Evolutionary conservation across 2,113 vertebrate species (phyloP).

Genomic region (Cyphomyrus discorhynchus): DNA sequence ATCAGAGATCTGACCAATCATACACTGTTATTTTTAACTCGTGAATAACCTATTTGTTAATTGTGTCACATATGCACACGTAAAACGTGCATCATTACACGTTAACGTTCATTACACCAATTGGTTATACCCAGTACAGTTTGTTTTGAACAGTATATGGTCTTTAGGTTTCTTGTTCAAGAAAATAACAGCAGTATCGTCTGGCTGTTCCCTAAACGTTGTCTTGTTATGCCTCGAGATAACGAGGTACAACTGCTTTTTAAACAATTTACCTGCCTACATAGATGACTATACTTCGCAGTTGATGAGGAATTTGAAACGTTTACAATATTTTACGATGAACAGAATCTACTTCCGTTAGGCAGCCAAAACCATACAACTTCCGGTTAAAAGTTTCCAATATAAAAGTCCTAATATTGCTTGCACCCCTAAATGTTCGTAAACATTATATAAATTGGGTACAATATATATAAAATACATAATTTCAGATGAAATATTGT

Average conservation of each 20-base stretch:
- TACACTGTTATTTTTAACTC: background rate
- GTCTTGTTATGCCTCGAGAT: background rate
- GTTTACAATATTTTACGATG: background rate
- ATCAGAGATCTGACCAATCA: background rate
- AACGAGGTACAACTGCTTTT: background rate
- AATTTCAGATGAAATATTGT: background rate
- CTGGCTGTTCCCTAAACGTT: background rate
- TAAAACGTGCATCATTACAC: background rate
- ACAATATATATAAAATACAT: background rate
- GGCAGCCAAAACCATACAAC: background rate
- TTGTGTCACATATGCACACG: background rate
- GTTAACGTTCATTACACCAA: background rate
- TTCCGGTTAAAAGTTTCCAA: background rate
- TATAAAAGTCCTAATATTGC: background rate
- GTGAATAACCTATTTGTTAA: background rate
- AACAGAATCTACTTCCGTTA: background rate
- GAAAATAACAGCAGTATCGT: background rate
- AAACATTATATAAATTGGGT: background rate
- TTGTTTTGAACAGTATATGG: background rate
- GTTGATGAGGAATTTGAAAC: background rate
- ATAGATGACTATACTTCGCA: background rate
- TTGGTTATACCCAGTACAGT: background rate
- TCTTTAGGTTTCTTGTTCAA: background rate
- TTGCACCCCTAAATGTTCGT: background rate
- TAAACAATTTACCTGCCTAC: background rate